A percentile compares a stretch with the other conserved stretches of the same genome.
Conservation (phyloP, 2,888 invertebrate genomes). For the Rhopalosiphum nymphaeae region DNA sequence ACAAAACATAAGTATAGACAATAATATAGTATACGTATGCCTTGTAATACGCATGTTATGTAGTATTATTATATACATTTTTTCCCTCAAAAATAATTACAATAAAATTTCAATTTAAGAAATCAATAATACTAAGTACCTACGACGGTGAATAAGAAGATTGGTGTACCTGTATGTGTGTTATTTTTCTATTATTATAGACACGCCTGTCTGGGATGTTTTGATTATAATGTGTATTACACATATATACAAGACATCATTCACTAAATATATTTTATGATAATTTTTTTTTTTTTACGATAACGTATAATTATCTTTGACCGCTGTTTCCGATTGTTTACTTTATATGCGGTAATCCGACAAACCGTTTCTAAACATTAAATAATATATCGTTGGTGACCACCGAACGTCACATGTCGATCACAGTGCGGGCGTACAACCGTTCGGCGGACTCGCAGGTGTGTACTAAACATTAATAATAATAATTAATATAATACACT, state of each 20-base stretch:
- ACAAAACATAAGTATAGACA: not conserved
- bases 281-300: not conserved
- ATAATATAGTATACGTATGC: not conserved
- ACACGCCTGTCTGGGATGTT: not conserved
- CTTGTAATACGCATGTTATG: not conserved
- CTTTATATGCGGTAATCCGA: not conserved
- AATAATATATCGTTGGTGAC: not conserved
- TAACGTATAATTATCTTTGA: not conserved
- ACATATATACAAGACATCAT: not conserved
- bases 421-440: not conserved
- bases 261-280: not conserved
- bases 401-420: not conserved
- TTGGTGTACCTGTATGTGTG: not conserved
- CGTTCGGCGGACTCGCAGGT: not conserved
- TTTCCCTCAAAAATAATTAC: not conserved
- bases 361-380: conserved; percentile 5
- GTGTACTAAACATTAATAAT: not conserved
- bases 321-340: not conserved
- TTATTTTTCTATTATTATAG: not conserved
- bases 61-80: not conserved
- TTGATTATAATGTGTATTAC: not conserved
- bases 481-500: not conserved
- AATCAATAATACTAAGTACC: not conserved
- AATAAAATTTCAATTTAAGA: not conserved
- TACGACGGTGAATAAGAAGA: not conserved